Percentiles rank a stretch among this genome's conserved stretches.
Evolutionary conservation across 2,888 invertebrate genomes (phyloP).

Genomic region (Allolobophora icterica): DNA sequence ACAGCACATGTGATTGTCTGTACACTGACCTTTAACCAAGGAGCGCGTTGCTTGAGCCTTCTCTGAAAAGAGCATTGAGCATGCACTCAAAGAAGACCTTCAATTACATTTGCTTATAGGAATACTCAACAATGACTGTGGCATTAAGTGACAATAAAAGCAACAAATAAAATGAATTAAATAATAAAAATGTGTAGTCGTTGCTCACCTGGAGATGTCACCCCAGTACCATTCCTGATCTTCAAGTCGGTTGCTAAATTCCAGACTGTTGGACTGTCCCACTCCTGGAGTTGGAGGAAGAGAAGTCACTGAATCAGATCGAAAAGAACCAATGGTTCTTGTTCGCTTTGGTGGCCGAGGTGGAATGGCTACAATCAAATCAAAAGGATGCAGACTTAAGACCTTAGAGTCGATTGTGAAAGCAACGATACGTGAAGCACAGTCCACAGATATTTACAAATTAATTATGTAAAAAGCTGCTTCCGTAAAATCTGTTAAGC

Average conservation of each 20-base stretch:
- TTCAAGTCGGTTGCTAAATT: constrained; percentile 49
- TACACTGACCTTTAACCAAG: background rate
- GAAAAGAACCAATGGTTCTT: background rate
- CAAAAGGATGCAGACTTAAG: background rate
- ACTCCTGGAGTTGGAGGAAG: background rate
- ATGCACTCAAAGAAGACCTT: background rate
- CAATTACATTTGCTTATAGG: background rate
- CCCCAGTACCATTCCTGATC: constrained; percentile 98
- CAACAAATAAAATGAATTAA: background rate
- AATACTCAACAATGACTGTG: background rate
- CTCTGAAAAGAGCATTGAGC: no score
- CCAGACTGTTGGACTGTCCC: background rate
- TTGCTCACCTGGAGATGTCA: constrained; percentile 71
- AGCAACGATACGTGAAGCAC: background rate
- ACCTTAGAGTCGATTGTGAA: no score
- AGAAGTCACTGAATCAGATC: constrained; percentile 23
- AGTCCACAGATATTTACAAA: background rate
- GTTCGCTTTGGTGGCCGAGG: constrained; percentile 3
- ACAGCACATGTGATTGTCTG: background rate
- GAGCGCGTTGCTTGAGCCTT: background rate
- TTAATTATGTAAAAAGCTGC: background rate
- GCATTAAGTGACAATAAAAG: background rate
- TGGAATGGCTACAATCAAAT: constrained; percentile 1
- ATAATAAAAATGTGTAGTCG: background rate
- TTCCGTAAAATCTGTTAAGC: background rate